These are phyloP conservation scores for Drosophila robusta DNA, from an alignment of 2,888 invertebrate species.

Conservation along the genomic window DNA sequence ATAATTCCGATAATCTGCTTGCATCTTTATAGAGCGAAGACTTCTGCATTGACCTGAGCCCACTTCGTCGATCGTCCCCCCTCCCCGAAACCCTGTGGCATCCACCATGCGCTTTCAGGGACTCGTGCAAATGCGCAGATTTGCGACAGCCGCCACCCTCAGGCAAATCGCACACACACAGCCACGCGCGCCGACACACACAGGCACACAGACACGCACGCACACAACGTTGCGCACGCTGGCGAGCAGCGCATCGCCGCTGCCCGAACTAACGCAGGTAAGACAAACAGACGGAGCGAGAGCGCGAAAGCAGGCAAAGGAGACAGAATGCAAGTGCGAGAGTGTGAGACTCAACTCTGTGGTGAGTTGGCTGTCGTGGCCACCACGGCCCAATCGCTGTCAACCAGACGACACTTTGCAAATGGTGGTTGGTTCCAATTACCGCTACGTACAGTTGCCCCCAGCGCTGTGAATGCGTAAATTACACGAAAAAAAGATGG, in stretches of 20 bases:
- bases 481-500: background rate
- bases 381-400: constrained; percentile 40
- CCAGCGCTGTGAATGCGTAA: background rate
- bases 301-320: background rate
- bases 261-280: constrained; percentile 72
- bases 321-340: background rate
- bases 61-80: background rate
- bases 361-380: constrained; percentile 30
- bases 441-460: constrained; percentile 34
- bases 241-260: constrained; percentile 65
- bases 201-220: constrained; percentile 8
- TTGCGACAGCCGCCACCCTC: constrained; percentile 51
- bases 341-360: constrained; percentile 19
- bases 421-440: constrained; percentile 51
- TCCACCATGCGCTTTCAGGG: constrained; percentile 64
- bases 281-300: constrained; percentile 9
- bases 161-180: constrained; percentile 34
- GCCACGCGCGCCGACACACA: constrained; percentile 10
- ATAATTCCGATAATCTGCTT: background rate
- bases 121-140: constrained; percentile 65
- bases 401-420: constrained; percentile 38
- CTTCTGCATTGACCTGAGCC: background rate
- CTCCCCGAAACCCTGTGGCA: background rate
- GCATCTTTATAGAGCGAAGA: background rate
- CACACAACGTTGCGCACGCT: constrained; percentile 52